Evolutionary conservation across 2,797 vertebrate genomes (phyloP), one percentile per base, ranked within the genome.

Genomic region (Heliangelus exortis): DNA sequence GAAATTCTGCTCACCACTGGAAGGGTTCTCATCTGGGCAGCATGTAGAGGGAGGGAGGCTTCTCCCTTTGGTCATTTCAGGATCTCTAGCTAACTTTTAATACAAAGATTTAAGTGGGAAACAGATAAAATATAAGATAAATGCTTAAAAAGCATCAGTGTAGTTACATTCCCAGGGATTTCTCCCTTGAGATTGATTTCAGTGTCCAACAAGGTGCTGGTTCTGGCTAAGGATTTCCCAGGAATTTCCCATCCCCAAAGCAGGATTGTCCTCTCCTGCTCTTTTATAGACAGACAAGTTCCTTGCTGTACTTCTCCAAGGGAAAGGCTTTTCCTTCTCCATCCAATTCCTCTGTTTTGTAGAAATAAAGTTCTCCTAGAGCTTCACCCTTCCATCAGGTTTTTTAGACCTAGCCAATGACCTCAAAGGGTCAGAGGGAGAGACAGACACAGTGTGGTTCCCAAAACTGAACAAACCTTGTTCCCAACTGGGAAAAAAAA

Each of bases 391-490:
- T 43, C 65, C 45, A 36, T 50, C 55, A 50, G 22, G 15, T 83
- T 48, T 63, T 28, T n/a, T 9, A 39, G 39, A 39, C n/a, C 26
- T 29, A 21, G 11, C 15, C 45, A 12, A 23, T 3, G 39, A 58
- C n/a, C 11, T 73, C 39, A n/a, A 31, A 57, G 41, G 1, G 5
- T 62, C 10, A 0, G 5, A 65, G 54, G 34, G 22, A 86, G 36
- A 73, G 47, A 19, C 6, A 43, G 54, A 13, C 1, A 12, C 7
- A 19, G 33, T 0, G 0, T 1, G 8, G 20, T 39, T 45, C 59
- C 53, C 19, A 16, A 41, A 41, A 39, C 57, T 61, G 41, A 33
- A 50, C 6, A 15, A 66, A 13, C 34, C 31, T 80, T 7, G 6
- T 8, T 74, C 31, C 33, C 28, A 19, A 41, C 6, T 48, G 25